Percentiles rank a stretch among this genome's conserved stretches.
Evolutionary conservation across 2,113 vertebrate species (phyloP).

Genomic region (Mungos mungo): DNA sequence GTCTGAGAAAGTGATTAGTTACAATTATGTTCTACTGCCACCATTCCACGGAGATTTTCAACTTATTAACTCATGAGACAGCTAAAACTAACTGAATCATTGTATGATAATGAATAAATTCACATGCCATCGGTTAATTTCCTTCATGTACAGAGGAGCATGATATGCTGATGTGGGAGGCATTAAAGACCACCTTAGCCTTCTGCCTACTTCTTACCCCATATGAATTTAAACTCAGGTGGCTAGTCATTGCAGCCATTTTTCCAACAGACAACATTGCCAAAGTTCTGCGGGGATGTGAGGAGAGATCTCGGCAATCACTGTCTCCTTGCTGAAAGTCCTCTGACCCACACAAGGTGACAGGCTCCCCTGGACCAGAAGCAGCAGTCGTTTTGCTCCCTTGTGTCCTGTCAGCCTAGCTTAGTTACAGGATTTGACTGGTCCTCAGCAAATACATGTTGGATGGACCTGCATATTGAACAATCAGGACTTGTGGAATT

Average conservation of each 20-base stretch:
- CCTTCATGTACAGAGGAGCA: background rate
- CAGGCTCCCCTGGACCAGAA: background rate
- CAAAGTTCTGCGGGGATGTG: background rate
- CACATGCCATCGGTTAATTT: background rate
- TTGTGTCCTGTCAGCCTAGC: background rate
- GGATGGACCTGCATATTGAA: background rate
- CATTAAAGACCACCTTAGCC: background rate
- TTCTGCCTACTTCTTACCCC: background rate
- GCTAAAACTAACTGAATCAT: constrained; percentile 24
- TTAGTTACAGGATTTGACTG: background rate
- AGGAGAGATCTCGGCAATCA: background rate
- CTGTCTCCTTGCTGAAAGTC: background rate
- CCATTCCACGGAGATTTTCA: constrained; percentile 17
- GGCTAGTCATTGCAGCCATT: background rate
- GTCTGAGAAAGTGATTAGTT: constrained; percentile 23
- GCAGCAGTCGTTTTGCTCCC: background rate
- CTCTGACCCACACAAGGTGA: background rate
- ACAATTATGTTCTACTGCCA: background rate
- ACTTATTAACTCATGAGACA: constrained; percentile 14
- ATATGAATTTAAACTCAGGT: background rate
- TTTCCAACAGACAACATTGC: background rate
- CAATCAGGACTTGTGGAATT: background rate
- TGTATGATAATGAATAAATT: background rate
- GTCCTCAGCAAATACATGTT: background rate
- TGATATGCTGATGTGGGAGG: background rate